A percentile compares a stretch with the other conserved stretches of the same genome.
Evolutionary conservation across 2,888 invertebrate species (phyloP).

Genomic region (Drosophila mimetica): DNA sequence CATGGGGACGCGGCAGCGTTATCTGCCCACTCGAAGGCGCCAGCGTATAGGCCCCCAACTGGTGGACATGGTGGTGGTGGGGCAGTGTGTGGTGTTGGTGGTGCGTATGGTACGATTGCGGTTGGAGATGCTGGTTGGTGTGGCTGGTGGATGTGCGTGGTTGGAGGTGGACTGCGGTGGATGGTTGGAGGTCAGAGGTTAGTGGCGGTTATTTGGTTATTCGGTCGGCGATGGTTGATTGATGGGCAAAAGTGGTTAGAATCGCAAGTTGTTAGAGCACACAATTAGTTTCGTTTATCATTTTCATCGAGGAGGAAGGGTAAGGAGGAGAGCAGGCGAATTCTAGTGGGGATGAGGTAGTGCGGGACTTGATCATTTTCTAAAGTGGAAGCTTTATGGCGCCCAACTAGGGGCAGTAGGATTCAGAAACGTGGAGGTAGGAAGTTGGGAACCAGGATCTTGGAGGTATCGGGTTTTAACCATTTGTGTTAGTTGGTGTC

Average conservation of each 20-base stretch:
- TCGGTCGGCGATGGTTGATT: constrained; percentile 34
- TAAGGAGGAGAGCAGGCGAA: background rate
- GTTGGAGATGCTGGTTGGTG: constrained; percentile 37
- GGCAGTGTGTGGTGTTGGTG: constrained; percentile 63
- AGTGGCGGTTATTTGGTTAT: constrained; percentile 41
- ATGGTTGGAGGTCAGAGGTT: constrained; percentile 45
- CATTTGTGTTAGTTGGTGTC: background rate
- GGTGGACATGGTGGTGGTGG: constrained; percentile 41
- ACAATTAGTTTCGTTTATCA: constrained; percentile 10
- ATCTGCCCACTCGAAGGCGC: constrained; percentile 50
- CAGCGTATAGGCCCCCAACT: constrained; percentile 8
- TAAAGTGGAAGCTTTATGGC: background rate
- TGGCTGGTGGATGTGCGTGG: constrained; percentile 39
- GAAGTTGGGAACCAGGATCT: background rate
- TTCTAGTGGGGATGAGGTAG: background rate
- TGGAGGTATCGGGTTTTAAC: background rate
- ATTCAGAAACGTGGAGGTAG: background rate
- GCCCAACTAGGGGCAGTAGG: background rate
- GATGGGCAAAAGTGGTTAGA: constrained; percentile 42
- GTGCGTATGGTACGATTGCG: constrained; percentile 32
- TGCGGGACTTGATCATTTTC: background rate
- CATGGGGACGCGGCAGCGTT: constrained; percentile 69
- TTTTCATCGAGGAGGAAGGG: background rate
- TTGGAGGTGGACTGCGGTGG: constrained; percentile 54
- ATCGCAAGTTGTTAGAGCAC: constrained; percentile 40